These are phyloP conservation scores for Sciurus vulgaris DNA, from an alignment of 2,797 vertebrate genomes.

Conservation along the genomic window DNA sequence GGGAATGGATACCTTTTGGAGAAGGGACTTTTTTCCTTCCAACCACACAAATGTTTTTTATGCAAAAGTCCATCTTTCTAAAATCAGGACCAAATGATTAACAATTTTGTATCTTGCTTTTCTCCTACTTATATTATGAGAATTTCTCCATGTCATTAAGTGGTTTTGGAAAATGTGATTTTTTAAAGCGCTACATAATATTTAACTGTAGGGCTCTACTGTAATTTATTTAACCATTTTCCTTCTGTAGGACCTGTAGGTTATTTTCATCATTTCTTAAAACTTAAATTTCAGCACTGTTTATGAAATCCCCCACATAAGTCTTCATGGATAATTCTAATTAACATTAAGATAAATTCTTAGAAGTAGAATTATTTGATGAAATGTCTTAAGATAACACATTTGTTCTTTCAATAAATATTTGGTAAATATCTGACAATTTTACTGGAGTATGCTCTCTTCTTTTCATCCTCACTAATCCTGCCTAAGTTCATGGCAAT, in stretches of 20 bases:
- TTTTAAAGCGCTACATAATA: background rate
- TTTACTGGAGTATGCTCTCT: background rate
- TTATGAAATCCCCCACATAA: conserved; percentile 50
- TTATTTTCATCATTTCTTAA: conserved; percentile 56
- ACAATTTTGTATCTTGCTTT: conserved; percentile 10
- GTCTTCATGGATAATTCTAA: conserved; percentile 52
- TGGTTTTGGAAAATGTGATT: conserved; percentile 15
- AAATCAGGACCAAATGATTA: background rate
- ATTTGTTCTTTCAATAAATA: conserved; percentile 26
- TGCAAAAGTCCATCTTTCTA: conserved; percentile 23
- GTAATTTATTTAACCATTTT: conserved; percentile 58
- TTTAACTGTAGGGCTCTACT: background rate
- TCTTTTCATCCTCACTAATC: background rate
- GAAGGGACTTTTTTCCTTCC: background rate
- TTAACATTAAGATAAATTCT: conserved; percentile 57
- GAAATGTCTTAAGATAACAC: conserved; percentile 37
- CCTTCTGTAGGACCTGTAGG: conserved; percentile 40
- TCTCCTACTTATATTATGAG: conserved; percentile 33
- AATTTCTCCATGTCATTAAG: conserved; percentile 22
- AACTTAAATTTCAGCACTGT: conserved; percentile 23
- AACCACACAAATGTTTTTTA: conserved; percentile 3
- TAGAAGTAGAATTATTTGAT: conserved; percentile 2
- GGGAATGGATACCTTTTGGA: background rate
- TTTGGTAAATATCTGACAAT: conserved; percentile 27
- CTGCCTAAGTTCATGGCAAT: background rate